Percentiles rank a stretch among this genome's conserved stretches.
phyloP scores from a whole-genome alignment of 2,797 vertebrate species.

The Clarias platycephalus region DNA sequence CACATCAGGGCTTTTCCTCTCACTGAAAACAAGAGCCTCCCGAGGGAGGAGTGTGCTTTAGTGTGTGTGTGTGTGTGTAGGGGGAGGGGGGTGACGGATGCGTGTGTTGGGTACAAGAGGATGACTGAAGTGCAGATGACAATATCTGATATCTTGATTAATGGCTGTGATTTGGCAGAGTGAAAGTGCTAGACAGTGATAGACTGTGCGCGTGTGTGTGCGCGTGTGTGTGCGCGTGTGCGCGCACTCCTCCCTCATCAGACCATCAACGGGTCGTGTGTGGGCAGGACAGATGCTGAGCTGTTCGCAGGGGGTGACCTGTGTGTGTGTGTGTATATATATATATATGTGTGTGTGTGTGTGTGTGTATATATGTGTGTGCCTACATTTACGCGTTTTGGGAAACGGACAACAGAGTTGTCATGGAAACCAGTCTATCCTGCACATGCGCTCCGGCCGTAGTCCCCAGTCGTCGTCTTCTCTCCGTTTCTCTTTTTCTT shows the following conservation, averaged over 20 bases:
- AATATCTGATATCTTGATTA: conserved; percentile 32
- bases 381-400: conserved; percentile 4
- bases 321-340: conserved; percentile 21
- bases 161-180: conserved; percentile 53
- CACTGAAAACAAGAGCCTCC: conserved; percentile 33
- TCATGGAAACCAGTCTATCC: conserved; percentile 33
- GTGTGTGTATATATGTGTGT: conserved; percentile 6
- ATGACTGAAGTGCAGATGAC: conserved; percentile 26
- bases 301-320: conserved; percentile 39
- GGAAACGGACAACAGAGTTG: conserved; percentile 43
- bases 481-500: not conserved
- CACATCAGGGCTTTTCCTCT: conserved; percentile 30
- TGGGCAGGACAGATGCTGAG: conserved; percentile 63
- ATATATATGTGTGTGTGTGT: conserved; percentile 48
- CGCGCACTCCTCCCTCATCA: conserved; percentile 61
- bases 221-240: conserved; percentile 23
- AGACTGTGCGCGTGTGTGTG: conserved; percentile 56
- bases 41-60: conserved; percentile 6
- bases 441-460: conserved; percentile 29
- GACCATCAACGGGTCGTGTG: conserved; percentile 68
- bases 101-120: conserved; percentile 15
- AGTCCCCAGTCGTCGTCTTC: conserved; percentile 36
- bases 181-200: conserved; percentile 57
- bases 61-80: conserved; percentile 15
- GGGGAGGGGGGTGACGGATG: not conserved